phyloP scores from a whole-genome alignment of 1,140 invertebrate species.

The Aphelenchoides fujianensis region DNA sequence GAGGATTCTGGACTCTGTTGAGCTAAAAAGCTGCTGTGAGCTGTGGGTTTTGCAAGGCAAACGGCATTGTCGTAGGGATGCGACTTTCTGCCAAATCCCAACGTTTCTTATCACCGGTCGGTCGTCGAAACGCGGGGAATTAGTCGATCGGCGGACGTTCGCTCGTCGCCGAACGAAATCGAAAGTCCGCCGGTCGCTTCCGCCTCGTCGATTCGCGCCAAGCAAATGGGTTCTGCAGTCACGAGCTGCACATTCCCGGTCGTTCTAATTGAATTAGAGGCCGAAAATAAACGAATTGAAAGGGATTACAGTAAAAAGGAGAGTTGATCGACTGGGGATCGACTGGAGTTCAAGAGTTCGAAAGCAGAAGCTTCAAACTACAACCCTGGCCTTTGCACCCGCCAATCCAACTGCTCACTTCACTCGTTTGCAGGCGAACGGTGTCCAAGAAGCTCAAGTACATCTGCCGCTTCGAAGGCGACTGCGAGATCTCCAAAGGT shows the following conservation, averaged over 20 bases:
- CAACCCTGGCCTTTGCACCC: neutral
- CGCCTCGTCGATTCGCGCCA: too few species aligned
- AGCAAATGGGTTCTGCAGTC: too few species aligned
- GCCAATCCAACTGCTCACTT: neutral
- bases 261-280: constrained; percentile 4
- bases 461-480: constrained; percentile 37
- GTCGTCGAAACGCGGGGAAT: too few species aligned
- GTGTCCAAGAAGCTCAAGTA: constrained; percentile 36
- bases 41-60: neutral
- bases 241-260: too few species aligned
- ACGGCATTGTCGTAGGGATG: constrained; percentile 13
- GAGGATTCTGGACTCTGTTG: neutral
- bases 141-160: too few species aligned
- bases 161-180: too few species aligned
- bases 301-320: neutral
- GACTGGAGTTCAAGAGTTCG: neutral
- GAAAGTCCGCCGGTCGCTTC: too few species aligned
- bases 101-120: too few species aligned
- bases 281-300: neutral
- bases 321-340: too few species aligned
- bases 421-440: constrained; percentile 22
- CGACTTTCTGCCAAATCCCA: constrained; percentile 1
- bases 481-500: constrained; percentile 37
- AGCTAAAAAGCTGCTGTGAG: neutral
- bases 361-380: neutral